Evolutionary conservation across 2,113 vertebrate species (phyloP).

Genomic region (Saimiri boliviensis): DNA sequence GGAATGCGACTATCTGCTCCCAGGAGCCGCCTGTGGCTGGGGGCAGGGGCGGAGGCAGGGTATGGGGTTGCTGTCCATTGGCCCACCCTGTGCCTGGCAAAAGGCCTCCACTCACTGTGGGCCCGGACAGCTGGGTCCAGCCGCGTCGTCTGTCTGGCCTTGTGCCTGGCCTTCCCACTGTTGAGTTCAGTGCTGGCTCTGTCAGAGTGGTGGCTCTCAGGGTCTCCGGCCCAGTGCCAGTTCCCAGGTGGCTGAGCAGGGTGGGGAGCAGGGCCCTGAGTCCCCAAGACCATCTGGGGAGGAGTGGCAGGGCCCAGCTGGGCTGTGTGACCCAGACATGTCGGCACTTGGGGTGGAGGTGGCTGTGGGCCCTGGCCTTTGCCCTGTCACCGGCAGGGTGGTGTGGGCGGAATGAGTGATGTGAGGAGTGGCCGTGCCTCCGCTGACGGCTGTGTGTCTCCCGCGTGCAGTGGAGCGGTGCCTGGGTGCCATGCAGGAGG

Average conservation of each 20-base stretch:
- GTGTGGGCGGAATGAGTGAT: rapidly evolving
- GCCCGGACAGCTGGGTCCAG: background rate
- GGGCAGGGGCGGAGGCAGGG: background rate
- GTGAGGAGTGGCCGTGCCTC: rapidly evolving
- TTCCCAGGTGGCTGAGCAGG: rapidly evolving
- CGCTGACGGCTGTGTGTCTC: background rate
- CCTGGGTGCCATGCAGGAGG: conserved; percentile 96
- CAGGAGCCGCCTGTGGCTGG: background rate
- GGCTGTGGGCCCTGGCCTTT: background rate
- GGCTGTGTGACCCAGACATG: background rate
- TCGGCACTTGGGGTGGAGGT: background rate
- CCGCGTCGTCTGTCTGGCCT: too few relatives aligned
- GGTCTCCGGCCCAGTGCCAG: too few relatives aligned
- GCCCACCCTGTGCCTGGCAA: rapidly evolving
- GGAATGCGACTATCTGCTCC: background rate
- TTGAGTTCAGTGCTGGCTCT: background rate
- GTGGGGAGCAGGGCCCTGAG: background rate
- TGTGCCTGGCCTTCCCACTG: background rate
- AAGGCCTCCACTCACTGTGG: too few relatives aligned
- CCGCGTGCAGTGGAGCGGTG: conserved; percentile 94
- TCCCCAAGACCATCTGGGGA: rapidly evolving
- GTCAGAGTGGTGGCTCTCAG: background rate
- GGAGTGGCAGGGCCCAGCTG: background rate
- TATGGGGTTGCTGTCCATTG: background rate
- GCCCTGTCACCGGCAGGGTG: rapidly evolving